Percentiles rank a stretch among this genome's conserved stretches.
phyloP scores from a whole-genome alignment of 2,888 invertebrate species.

The Ormia ochracea region DNA sequence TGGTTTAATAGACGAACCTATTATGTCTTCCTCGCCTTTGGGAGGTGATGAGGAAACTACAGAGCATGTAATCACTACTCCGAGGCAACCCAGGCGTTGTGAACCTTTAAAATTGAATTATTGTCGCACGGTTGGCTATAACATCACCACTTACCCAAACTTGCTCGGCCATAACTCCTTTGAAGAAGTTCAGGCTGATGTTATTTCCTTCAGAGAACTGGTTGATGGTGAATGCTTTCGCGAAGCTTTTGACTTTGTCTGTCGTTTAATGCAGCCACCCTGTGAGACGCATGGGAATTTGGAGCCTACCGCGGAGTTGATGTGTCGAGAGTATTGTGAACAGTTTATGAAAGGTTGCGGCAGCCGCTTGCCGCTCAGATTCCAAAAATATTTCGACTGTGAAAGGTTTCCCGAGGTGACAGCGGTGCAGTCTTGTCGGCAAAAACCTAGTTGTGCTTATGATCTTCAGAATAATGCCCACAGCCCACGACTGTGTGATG shows the following conservation, averaged over 20 bases:
- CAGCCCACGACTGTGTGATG: slow-evolving; percentile 89
- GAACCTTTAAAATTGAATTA: slow-evolving; percentile 82
- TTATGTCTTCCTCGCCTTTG: slow-evolving; percentile 75
- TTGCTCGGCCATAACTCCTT: slow-evolving; percentile 80
- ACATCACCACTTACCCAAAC: slow-evolving; percentile 90
- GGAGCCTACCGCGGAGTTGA: slow-evolving; percentile 73
- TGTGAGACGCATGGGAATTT: slow-evolving; percentile 83
- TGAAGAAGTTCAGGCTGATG: slow-evolving; percentile 84
- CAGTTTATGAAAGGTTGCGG: slow-evolving; percentile 91
- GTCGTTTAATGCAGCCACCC: slow-evolving; percentile 89
- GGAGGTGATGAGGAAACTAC: slow-evolving; percentile 75
- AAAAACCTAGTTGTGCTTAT: slow-evolving; percentile 89
- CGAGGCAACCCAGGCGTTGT: slow-evolving; percentile 83
- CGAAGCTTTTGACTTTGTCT: slow-evolving; percentile 92
- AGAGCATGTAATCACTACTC: slow-evolving; percentile 75
- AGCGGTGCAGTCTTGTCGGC: slow-evolving; percentile 84
- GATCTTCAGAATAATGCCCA: slow-evolving; percentile 85
- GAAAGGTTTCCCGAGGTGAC: slow-evolving; percentile 87
- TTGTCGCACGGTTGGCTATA: slow-evolving; percentile 85
- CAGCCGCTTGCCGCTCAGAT: slow-evolving; percentile 83
- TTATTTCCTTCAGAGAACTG: slow-evolving; percentile 89
- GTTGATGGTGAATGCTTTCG: slow-evolving; percentile 93
- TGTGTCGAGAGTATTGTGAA: slow-evolving; percentile 89
- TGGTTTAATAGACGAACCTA: slow-evolving; percentile 74
- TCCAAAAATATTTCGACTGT: slow-evolving; percentile 86